A percentile compares a stretch with the other conserved stretches of the same genome.
phyloP scores from a whole-genome alignment of 2,888 invertebrate species.

The Campoletis raptor region DNA sequence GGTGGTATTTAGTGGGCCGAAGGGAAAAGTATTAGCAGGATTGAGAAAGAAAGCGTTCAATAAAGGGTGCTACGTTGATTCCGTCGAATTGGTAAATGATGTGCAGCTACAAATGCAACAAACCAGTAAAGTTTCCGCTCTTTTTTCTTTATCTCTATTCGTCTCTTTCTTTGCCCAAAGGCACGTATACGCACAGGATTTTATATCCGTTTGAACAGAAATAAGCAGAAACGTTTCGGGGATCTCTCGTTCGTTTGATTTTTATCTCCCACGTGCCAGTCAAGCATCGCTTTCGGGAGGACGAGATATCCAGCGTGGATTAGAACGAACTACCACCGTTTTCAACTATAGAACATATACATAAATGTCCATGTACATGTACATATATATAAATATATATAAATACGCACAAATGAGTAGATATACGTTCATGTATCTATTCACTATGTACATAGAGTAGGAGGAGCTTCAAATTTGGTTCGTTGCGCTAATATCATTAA shows the following conservation, averaged over 20 bases:
- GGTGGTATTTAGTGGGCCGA: slow-evolving; percentile 18
- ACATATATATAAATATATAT: not conserved
- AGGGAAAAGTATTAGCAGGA: not conserved
- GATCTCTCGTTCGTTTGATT: slow-evolving; percentile 62
- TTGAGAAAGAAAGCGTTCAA: slow-evolving; percentile 17
- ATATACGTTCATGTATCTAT: slow-evolving; percentile 25
- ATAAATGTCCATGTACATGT: not conserved
- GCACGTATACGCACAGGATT: slow-evolving; percentile 12
- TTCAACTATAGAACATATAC: slow-evolving; percentile 5
- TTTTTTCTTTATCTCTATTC: not conserved
- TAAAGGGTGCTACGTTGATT: slow-evolving; percentile 32
- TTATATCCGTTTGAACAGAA: slow-evolving; percentile 37
- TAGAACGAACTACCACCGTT: slow-evolving; percentile 20
- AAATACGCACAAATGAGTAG: slow-evolving; percentile 10
- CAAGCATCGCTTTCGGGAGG: slow-evolving; percentile 37
- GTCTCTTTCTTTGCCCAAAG: not conserved
- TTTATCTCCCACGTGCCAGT: slow-evolving; percentile 64
- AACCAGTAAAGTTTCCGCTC: not conserved
- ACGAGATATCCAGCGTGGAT: slow-evolving; percentile 57
- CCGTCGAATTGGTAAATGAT: slow-evolving; percentile 24
- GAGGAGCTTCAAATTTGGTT: slow-evolving; percentile 60
- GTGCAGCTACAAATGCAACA: slow-evolving; percentile 9
- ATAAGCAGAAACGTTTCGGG: slow-evolving; percentile 52
- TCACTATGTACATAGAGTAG: slow-evolving; percentile 16
- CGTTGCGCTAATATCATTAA: slow-evolving; percentile 76